These are phyloP conservation scores for Diorhabda sublineata DNA, from an alignment of 1,140 invertebrate species.

Conservation along the genomic window DNA sequence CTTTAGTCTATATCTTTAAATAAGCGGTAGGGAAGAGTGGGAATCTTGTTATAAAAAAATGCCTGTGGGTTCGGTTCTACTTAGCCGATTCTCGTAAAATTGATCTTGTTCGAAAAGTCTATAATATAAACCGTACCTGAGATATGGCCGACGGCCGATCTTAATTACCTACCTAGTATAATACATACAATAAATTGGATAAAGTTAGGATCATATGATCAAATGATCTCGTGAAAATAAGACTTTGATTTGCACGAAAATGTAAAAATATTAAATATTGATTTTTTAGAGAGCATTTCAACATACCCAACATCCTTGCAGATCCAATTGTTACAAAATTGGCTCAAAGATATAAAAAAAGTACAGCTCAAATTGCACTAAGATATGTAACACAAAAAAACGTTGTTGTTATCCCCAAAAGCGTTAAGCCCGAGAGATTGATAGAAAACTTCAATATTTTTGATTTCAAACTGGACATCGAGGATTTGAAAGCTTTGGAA, in stretches of 20 bases:
- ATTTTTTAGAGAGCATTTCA: background rate
- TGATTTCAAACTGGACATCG: slow-evolving; percentile 55
- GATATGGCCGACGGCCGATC: too few relatives aligned
- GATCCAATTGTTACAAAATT: slow-evolving; percentile 65
- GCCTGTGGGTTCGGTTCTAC: too few relatives aligned
- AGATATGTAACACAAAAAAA: slow-evolving; percentile 69
- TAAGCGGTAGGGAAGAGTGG: too few relatives aligned
- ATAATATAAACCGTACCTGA: too few relatives aligned
- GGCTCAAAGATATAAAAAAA: slow-evolving; percentile 65
- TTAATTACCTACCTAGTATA: background rate
- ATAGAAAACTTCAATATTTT: slow-evolving; percentile 61
- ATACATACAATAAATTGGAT: background rate
- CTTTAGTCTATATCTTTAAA: too few relatives aligned
- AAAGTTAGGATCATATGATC: background rate
- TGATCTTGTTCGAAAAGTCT: too few relatives aligned
- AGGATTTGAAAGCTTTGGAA: slow-evolving; percentile 54
- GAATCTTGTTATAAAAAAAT: too few relatives aligned
- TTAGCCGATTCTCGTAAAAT: too few relatives aligned
- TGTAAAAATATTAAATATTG: background rate
- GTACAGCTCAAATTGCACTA: slow-evolving; percentile 73
- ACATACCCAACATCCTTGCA: slow-evolving; percentile 59
- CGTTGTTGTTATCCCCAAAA: slow-evolving; percentile 80
- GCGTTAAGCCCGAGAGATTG: slow-evolving; percentile 66
- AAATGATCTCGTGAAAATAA: too few relatives aligned
- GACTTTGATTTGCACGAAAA: background rate